Conservation (phyloP, 2,797 vertebrate species). For the Oreochromis grahami region DNA sequence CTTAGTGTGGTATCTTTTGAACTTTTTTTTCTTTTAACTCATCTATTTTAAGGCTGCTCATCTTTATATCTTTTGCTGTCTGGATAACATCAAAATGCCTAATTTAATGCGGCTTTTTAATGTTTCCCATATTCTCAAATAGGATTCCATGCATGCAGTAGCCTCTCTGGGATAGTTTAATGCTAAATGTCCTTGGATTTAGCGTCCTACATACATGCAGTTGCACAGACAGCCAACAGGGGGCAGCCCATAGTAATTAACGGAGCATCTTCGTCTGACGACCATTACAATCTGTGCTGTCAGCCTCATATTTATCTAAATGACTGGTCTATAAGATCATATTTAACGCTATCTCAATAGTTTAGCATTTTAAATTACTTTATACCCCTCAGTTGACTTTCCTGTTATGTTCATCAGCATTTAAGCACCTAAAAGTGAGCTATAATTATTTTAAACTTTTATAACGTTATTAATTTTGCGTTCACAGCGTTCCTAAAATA, state of each 20-base stretch:
- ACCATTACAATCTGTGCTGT: background rate
- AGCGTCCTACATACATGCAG: background rate
- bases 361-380: background rate
- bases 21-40: background rate
- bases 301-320: background rate
- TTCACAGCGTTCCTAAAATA: background rate
- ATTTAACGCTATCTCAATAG: background rate
- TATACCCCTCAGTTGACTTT: background rate
- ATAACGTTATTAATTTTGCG: background rate
- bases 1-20: background rate
- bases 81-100: background rate
- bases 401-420: background rate
- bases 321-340: background rate
- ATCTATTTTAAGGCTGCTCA: background rate
- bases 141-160: background rate
- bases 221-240: slow-evolving; percentile 26
- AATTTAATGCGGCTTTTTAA: background rate
- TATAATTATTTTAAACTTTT: background rate
- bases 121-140: background rate
- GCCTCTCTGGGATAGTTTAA: background rate
- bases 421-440: background rate
- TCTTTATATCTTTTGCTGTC: background rate
- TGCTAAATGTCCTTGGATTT: slow-evolving; percentile 12
- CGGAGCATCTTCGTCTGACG: background rate
- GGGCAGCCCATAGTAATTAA: slow-evolving; percentile 25